Conservation (phyloP, 2,113 vertebrate species). For the Heloderma charlesbogerti region DNA sequence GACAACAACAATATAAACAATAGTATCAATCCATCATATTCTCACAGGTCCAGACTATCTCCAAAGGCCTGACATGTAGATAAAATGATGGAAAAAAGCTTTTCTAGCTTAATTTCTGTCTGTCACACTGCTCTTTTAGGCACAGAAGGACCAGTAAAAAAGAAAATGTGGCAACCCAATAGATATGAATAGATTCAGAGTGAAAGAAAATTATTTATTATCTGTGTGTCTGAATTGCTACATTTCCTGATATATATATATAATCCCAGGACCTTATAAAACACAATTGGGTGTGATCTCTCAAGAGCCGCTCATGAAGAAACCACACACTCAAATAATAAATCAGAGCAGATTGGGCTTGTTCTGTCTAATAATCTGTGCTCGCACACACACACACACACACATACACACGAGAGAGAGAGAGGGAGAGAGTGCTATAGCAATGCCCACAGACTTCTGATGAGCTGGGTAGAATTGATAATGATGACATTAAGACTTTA, state of each 20-base stretch:
- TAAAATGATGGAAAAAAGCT: no score
- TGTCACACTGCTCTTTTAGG: neutral
- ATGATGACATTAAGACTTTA: constrained; percentile 27
- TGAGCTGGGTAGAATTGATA: neutral
- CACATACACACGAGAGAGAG: no score
- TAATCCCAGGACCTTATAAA: neutral
- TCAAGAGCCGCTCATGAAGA: neutral
- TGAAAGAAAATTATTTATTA: neutral
- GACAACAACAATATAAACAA: no score
- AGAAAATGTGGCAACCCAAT: neutral
- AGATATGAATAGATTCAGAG: neutral
- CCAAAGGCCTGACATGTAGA: neutral
- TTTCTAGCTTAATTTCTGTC: neutral
- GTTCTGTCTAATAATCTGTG: neutral
- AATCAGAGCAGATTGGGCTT: neutral
- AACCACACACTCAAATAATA: neutral
- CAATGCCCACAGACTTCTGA: neutral
- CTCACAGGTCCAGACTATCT: no score
- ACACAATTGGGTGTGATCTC: neutral
- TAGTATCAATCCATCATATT: no score
- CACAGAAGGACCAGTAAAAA: neutral
- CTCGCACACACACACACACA: no score
- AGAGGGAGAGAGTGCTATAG: no score
- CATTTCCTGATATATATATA: neutral
- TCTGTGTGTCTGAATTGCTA: neutral